Evolutionary conservation across 2,113 vertebrate genomes (phyloP).

Genomic region (Anguilla rostrata): DNA sequence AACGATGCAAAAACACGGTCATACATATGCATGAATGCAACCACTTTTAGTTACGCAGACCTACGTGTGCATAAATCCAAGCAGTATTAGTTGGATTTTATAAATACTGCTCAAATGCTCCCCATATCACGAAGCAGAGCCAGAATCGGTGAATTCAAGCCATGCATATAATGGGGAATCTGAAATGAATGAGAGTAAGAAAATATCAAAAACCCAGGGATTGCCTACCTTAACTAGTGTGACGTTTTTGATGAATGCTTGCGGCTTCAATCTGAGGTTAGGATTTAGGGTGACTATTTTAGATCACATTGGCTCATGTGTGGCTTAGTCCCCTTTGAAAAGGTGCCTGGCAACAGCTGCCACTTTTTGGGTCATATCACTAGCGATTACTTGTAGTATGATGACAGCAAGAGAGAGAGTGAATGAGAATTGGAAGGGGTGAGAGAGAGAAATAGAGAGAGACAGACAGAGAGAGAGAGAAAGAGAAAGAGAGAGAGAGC

Average conservation of each 20-base stretch:
- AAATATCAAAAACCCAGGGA: not conserved
- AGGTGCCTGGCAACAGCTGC: conserved; percentile 13
- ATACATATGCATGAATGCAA: not conserved
- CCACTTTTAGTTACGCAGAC: not conserved
- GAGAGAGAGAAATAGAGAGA: not conserved
- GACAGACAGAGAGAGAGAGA: not conserved
- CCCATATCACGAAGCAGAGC: not conserved
- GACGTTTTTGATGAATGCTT: conserved; percentile 6
- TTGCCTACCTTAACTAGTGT: not conserved
- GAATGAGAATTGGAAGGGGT: conserved; percentile 11
- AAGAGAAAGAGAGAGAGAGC: not conserved
- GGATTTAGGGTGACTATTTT: not conserved
- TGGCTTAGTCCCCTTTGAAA: conserved; percentile 8
- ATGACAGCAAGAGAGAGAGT: not conserved
- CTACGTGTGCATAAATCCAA: not conserved
- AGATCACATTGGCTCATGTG: not conserved
- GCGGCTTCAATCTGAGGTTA: not conserved
- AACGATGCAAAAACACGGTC: not conserved
- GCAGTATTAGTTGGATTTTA: not conserved
- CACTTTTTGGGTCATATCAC: conserved; percentile 17
- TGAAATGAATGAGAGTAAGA: not conserved
- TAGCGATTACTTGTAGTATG: conserved; percentile 1
- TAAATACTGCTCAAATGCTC: not conserved
- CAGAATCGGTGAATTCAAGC: not conserved
- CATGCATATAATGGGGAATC: not conserved